phyloP scores from a whole-genome alignment of 2,113 vertebrate species.

The Amazona guildingii region DNA sequence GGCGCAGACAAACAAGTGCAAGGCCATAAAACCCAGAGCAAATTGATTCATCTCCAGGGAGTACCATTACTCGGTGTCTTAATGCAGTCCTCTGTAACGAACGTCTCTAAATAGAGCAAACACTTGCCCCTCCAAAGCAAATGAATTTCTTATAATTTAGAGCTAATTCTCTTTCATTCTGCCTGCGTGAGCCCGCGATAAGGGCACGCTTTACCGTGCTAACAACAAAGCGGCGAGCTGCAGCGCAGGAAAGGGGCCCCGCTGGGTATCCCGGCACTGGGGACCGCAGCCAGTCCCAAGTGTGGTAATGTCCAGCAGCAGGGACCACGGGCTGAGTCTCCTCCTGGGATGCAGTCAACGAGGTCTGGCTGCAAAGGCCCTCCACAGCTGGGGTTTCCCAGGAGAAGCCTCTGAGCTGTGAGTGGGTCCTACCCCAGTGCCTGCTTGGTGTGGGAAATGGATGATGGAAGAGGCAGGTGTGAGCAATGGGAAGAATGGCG shows the following conservation, averaged over 20 bases:
- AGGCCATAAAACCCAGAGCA: constrained; percentile 75
- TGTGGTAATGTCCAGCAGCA: rapidly evolving
- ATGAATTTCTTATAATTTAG: constrained; percentile 80
- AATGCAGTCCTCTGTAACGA: constrained; percentile 65
- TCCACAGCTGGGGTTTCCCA: not conserved
- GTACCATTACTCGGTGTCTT: constrained; percentile 73
- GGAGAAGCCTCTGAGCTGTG: not conserved
- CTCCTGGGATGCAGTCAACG: not conserved
- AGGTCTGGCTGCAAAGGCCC: not conserved
- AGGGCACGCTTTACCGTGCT: constrained; percentile 64
- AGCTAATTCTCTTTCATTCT: constrained; percentile 79
- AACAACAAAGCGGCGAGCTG: constrained; percentile 37
- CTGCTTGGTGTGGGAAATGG: not conserved
- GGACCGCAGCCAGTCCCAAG: rapidly evolving
- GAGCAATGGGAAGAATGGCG: not conserved
- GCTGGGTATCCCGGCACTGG: not conserved
- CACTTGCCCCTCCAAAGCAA: constrained; percentile 75
- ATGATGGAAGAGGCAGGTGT: not conserved
- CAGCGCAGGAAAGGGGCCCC: constrained; percentile 39
- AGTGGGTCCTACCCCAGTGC: rapidly evolving
- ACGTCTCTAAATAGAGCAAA: constrained; percentile 70
- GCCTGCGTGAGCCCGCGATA: constrained; percentile 76
- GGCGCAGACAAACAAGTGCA: constrained; percentile 53
- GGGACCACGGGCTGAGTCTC: rapidly evolving
- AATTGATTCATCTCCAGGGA: constrained; percentile 77